Conservation (phyloP, 2,113 vertebrate species). For the Tetrax tetrax region DNA sequence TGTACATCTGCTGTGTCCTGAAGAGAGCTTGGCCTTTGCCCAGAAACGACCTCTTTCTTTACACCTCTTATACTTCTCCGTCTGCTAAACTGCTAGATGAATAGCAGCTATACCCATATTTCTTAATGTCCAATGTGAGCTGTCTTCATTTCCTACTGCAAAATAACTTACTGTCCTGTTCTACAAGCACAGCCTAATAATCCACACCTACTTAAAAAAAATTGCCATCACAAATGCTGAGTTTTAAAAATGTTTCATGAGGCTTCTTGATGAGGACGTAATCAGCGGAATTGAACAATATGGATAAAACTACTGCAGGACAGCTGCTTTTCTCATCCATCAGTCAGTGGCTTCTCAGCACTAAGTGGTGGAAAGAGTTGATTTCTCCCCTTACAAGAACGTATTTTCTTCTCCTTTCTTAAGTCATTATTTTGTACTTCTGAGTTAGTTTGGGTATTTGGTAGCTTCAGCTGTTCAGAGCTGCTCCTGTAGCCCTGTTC, state of each 20-base stretch:
- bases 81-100: not conserved
- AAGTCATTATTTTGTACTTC: not conserved
- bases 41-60: not conserved
- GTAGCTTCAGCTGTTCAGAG: not conserved
- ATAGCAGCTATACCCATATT: rapidly evolving
- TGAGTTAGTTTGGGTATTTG: not conserved
- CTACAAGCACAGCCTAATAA: not conserved
- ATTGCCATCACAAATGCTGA: not conserved
- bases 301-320: not conserved
- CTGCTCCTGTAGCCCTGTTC: not conserved
- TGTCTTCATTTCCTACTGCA: not conserved
- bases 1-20: not conserved
- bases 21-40: not conserved
- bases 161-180: not conserved
- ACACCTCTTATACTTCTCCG: not conserved
- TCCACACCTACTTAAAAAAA: not conserved
- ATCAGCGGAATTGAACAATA: not conserved
- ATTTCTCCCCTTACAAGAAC: not conserved
- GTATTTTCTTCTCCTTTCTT: not conserved
- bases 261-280: not conserved
- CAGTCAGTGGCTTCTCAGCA: not conserved
- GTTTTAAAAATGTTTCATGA: not conserved
- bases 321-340: not conserved
- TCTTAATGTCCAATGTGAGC: not conserved
- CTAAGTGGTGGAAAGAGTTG: not conserved